Percentiles rank a stretch among this genome's conserved stretches.
Conservation (phyloP, 2,797 vertebrate genomes). For the Pitangus sulphuratus region DNA sequence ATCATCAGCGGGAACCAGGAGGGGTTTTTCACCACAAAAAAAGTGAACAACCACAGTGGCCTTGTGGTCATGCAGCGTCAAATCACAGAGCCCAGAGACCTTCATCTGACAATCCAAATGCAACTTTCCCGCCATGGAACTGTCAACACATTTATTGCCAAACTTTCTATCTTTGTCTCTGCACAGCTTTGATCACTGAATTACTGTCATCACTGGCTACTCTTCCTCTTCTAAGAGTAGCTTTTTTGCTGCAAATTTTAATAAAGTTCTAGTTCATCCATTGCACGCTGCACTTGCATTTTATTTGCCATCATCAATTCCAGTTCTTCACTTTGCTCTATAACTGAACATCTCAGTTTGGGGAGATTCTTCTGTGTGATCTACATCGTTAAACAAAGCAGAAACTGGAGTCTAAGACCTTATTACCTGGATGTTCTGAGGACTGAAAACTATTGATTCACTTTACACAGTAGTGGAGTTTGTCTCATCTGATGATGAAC, state of each 20-base stretch:
- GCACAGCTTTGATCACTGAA: conserved; percentile 81
- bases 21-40: conserved; percentile 87
- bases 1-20: conserved; percentile 90
- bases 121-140: conserved; percentile 85
- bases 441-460: not conserved
- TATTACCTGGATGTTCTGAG: not conserved
- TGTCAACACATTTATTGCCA: conserved; percentile 88
- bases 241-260: not conserved
- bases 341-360: not conserved
- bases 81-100: conserved; percentile 86
- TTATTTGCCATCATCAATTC: conserved; percentile 31
- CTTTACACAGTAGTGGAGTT: not conserved
- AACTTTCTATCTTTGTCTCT: conserved; percentile 91
- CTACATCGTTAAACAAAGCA: not conserved
- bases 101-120: conserved; percentile 91
- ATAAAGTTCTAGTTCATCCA: conserved; percentile 70
- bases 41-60: conserved; percentile 83
- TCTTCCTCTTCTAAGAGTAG: conserved; percentile 3
- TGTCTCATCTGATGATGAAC: not conserved
- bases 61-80: conserved; percentile 88
- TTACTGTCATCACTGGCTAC: not conserved
- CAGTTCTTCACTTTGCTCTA: not conserved
- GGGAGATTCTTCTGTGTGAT: not conserved
- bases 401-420: not conserved
- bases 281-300: conserved; percentile 66